Conservation (phyloP, 2,113 vertebrate species). For the Bufo gargarizans region DNA sequence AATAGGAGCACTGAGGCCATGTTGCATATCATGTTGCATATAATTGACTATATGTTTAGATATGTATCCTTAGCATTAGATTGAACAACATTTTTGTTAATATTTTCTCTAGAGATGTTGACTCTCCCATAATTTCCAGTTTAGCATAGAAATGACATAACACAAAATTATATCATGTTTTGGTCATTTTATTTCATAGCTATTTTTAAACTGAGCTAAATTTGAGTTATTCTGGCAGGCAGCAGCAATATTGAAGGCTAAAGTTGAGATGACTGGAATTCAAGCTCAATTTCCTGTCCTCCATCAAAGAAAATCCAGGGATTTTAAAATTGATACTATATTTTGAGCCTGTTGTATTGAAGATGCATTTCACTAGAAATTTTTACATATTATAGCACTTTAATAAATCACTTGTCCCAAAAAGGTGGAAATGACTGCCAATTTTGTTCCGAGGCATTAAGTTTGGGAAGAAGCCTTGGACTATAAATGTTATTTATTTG, state of each 20-base stretch:
- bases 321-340: background rate
- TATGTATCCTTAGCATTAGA: background rate
- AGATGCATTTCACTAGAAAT: constrained; percentile 7
- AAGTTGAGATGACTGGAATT: constrained; percentile 64
- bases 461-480: constrained; percentile 42
- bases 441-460: constrained; percentile 48
- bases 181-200: constrained; percentile 6
- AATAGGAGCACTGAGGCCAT: background rate
- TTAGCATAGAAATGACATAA: background rate
- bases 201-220: background rate
- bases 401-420: constrained; percentile 46
- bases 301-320: constrained; percentile 61
- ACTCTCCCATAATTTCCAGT: background rate
- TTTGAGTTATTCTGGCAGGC: constrained; percentile 18
- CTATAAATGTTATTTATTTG: constrained; percentile 54
- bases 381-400: constrained; percentile 30
- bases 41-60: background rate
- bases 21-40: background rate
- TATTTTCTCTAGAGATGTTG: background rate
- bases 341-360: constrained; percentile 2
- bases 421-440: constrained; percentile 38
- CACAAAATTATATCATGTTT: background rate
- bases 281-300: constrained; percentile 64
- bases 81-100: background rate
- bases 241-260: constrained; percentile 34